Conservation (phyloP, 2,888 invertebrate genomes). For the Argyresthia albistria region DNA sequence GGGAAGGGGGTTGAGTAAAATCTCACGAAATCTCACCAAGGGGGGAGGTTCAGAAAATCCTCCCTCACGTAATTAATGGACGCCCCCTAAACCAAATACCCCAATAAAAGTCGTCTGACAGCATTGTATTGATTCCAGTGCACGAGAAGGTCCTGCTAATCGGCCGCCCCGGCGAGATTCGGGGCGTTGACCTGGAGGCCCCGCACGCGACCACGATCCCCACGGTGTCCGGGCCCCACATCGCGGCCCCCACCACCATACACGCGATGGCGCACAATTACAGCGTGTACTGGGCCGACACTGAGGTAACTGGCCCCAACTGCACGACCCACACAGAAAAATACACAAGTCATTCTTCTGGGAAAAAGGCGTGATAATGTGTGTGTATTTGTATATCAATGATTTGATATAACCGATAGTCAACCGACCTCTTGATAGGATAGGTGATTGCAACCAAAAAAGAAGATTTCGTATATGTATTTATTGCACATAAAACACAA, state of each 20-base stretch:
- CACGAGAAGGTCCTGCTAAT: conserved; percentile 87
- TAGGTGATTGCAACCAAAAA: no score
- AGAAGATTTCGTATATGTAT: no score
- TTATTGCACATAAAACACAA: no score
- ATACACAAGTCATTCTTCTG: not conserved
- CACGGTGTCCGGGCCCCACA: conserved; percentile 81
- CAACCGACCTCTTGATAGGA: no score
- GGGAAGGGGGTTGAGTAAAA: no score
- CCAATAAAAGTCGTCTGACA: not conserved
- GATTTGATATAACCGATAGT: no score
- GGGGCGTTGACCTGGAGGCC: conserved; percentile 85
- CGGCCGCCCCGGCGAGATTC: conserved; percentile 82
- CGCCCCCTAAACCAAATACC: no score
- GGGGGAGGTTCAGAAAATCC: no score
- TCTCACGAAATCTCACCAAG: no score
- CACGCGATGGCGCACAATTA: conserved; percentile 78
- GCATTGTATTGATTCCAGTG: conserved; percentile 45
- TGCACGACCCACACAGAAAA: no score
- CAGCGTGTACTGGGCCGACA: conserved; percentile 85
- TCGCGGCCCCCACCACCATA: conserved; percentile 79
- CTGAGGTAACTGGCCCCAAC: conserved; percentile 53
- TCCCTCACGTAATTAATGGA: no score
- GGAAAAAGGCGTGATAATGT: no score
- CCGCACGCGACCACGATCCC: conserved; percentile 87
- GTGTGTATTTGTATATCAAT: not conserved